These are phyloP conservation scores for Pimpla rufipes DNA, from an alignment of 2,888 invertebrate species.

Conservation along the genomic window DNA sequence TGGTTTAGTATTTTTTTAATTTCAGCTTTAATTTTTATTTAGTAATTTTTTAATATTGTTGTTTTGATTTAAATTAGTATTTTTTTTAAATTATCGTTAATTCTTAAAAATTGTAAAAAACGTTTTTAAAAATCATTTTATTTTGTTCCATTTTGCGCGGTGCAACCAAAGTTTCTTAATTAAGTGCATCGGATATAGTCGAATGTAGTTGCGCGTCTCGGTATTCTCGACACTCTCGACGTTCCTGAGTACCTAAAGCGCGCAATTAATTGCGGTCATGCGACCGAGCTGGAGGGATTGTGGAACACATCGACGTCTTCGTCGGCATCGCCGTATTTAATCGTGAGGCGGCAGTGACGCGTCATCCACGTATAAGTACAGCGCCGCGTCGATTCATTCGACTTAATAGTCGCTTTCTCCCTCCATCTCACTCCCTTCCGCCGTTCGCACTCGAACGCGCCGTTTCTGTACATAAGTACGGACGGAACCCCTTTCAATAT, in stretches of 20 bases:
- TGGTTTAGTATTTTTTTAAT: too few relatives aligned
- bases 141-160: too few relatives aligned
- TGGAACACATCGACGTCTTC: background rate
- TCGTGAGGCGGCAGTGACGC: background rate
- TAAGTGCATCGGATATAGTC: background rate
- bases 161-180: background rate
- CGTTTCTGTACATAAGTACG: background rate
- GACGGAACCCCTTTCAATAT: conserved; percentile 4
- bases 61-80: background rate
- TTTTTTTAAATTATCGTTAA: background rate
- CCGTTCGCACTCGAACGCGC: background rate
- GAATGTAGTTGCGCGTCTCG: conserved; percentile 19
- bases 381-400: background rate
- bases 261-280: conserved; percentile 55
- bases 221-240: conserved; percentile 38
- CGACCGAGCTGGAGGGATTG: background rate
- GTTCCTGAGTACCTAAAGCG: conserved; percentile 17
- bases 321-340: background rate
- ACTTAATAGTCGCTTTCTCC: background rate
- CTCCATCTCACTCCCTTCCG: background rate
- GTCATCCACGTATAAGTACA: background rate
- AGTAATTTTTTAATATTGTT: too few relatives aligned
- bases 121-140: too few relatives aligned
- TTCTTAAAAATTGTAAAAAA: too few relatives aligned
- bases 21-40: too few relatives aligned